Evolutionary conservation across 2,113 vertebrate species (phyloP), one percentile per base, ranked within the genome.

Genomic region (Eretmochelys imbricata): DNA sequence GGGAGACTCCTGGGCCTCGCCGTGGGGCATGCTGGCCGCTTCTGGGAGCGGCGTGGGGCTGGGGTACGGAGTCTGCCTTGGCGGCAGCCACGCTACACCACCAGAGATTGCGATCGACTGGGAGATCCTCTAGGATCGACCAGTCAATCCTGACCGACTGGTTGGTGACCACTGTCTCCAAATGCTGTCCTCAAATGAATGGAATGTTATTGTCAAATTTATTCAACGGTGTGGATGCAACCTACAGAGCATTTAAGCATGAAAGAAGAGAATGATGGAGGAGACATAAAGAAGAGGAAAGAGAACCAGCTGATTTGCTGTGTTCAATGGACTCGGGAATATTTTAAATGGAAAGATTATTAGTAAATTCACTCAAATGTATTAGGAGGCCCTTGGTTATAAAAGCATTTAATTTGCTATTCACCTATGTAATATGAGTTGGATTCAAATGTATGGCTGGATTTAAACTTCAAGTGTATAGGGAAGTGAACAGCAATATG

Each of bases 311-410:
- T 62, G 91, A 53, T 55, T n/a, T 62, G 65, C 50, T 72, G 82
- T 69, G 46, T 57, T 85, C 81, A 91, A 31, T 48, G 87, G 57
- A 87, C 83, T 10, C 69, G 42, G 82, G 51, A 50, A n/a, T 94
- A 85, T 94, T 95, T 48, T 93, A 29, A 90, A 87, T 76, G 82
- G 82, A 65, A 90, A 46, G 20, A 78, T 72, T 38, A 78, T 72
- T 38, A 72, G 65, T 27, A 48, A 78, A 48, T 48, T 0, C 50
- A 42, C 75, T 49, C 88, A 84, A 46, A 87, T 2, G 0, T 87
- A 12, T 80, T 24, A 76, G 76, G 54, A 85, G 8, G 0, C 0
- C 48, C 27, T 48, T 91, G 69, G 24, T 78, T 12, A 3, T 9
- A 1, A 87, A n/a, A 91, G 49, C 22, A 25, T 4, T 2, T 91